Evolutionary conservation across 2,113 vertebrate species (phyloP).

Genomic region (Embiotoca jacksoni): DNA sequence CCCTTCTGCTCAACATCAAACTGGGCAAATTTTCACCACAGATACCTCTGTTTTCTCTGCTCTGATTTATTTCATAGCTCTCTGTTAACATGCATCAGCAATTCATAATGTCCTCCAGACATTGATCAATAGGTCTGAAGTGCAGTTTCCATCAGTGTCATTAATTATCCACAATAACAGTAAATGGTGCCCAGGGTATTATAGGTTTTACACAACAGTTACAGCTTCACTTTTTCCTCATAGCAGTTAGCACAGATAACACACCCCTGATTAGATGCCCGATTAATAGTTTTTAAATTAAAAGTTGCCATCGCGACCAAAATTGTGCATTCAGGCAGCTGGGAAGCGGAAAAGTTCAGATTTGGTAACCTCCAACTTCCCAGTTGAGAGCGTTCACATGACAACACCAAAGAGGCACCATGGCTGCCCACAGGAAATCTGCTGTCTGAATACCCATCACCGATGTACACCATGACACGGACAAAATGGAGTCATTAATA

Average conservation of each 20-base stretch:
- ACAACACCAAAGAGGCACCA: too few species aligned
- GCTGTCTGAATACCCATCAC: too few species aligned
- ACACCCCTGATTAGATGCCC: conserved; percentile 44
- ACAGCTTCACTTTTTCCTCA: conserved; percentile 6
- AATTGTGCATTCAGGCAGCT: conserved; percentile 1
- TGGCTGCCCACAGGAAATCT: too few species aligned
- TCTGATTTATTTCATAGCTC: conserved; percentile 37
- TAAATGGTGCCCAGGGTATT: conserved; percentile 36
- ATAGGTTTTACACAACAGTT: conserved; percentile 29
- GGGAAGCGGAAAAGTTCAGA: too few species aligned
- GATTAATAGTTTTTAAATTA: conserved; percentile 17
- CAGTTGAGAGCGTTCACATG: too few species aligned
- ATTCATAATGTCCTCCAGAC: conserved; percentile 50
- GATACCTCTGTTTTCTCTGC: conserved; percentile 13
- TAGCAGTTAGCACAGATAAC: conserved; percentile 36
- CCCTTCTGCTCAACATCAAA: not conserved
- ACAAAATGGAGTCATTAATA: too few species aligned
- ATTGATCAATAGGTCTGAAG: conserved; percentile 60
- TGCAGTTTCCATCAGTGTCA: conserved; percentile 30
- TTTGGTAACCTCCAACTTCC: too few species aligned
- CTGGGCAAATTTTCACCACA: conserved; percentile 11
- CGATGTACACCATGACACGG: too few species aligned
- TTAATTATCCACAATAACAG: conserved; percentile 53
- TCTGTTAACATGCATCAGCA: conserved; percentile 44
- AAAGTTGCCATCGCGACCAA: conserved; percentile 40